Percentiles rank a stretch among this genome's conserved stretches.
Evolutionary conservation across 2,888 invertebrate species (phyloP).

Genomic region (Pseudococcus longispinus): DNA sequence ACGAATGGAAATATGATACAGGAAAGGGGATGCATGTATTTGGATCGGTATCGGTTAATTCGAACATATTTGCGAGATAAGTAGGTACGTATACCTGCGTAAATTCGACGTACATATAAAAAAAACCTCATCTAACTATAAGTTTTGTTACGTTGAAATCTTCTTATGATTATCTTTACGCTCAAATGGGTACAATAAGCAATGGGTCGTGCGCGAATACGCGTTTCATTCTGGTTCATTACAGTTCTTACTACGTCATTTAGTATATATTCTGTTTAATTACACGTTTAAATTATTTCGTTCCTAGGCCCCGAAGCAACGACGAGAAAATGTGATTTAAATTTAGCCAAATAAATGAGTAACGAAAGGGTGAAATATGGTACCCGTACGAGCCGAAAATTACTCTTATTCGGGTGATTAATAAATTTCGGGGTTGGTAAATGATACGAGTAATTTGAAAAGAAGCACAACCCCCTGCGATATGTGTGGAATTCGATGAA

Average conservation of each 20-base stretch:
- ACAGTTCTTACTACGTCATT: slow-evolving; percentile 1
- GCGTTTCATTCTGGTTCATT: neutral
- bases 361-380: slow-evolving; percentile 1
- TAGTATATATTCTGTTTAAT: neutral
- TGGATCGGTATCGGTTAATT: neutral
- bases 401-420: neutral
- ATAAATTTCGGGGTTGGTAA: neutral
- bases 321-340: neutral
- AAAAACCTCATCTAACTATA: neutral
- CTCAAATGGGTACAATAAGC: neutral
- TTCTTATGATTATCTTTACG: neutral
- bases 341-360: neutral
- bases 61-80: neutral
- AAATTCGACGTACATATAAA: neutral
- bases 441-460: neutral
- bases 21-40: neutral
- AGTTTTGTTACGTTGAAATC: neutral
- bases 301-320: neutral
- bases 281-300: slow-evolving; percentile 11
- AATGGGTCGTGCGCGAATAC: slow-evolving; percentile 1
- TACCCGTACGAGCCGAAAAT: neutral
- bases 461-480: neutral
- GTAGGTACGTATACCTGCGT: neutral
- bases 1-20: neutral
- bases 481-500: neutral